These are phyloP conservation scores for Cephalotes varians DNA, from an alignment of 2,888 invertebrate species.

Conservation along the genomic window DNA sequence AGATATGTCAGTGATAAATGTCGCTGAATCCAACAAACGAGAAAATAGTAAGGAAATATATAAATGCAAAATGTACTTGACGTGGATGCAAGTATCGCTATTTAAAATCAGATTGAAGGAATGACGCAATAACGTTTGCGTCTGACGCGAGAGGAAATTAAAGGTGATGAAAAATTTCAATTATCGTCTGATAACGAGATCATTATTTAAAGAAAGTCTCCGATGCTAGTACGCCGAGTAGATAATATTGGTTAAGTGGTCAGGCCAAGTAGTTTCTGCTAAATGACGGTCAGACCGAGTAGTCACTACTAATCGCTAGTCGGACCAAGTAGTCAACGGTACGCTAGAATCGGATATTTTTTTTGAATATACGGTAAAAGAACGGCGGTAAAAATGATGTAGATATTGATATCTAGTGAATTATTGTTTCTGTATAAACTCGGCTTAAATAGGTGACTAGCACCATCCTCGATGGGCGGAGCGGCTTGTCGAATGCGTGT, in stretches of 20 bases:
- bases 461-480: background rate
- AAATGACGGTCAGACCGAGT: constrained; percentile 4
- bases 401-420: background rate
- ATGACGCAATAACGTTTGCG: constrained; percentile 20
- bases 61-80: constrained; percentile 3
- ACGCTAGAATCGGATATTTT: background rate
- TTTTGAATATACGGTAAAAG: background rate
- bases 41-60: constrained; percentile 29
- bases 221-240: background rate
- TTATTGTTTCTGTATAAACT: constrained; percentile 6
- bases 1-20: constrained; percentile 45
- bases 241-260: background rate
- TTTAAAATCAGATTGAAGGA: constrained; percentile 20
- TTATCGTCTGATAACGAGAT: constrained; percentile 8
- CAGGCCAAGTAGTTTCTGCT: background rate
- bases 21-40: background rate
- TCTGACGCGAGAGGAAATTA: constrained; percentile 17
- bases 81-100: background rate
- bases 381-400: background rate
- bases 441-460: constrained; percentile 16
- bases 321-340: constrained; percentile 11
- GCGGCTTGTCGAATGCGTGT: constrained; percentile 59
- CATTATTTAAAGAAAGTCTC: constrained; percentile 28
- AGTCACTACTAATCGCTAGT: background rate
- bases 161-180: constrained; percentile 13